Base-by-base conservation (phyloP, 2,797 vertebrate genomes). In the Falco columbarius region DNA sequence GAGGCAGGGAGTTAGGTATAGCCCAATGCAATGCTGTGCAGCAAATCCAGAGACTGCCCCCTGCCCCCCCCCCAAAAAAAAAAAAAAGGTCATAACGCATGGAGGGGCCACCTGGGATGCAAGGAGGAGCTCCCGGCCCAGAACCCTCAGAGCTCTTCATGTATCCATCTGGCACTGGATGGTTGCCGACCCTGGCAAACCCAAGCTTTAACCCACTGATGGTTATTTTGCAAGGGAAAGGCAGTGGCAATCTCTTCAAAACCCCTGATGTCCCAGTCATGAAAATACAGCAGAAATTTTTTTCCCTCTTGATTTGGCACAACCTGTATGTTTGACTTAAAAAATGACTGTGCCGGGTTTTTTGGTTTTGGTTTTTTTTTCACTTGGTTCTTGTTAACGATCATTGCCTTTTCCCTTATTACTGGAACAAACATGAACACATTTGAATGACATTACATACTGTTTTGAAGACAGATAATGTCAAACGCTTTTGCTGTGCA, bases 311-410 rank as follows among this genome's bases (percentile, higher is more conserved):
- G 81, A 61, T 74, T 89, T 73, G 77, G 75, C 67, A 80, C 68
- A 54, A 27, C 34, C 73, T 52, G 2, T 58, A 21, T 11, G 59
- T 40, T 85, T 91, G 88, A 89, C 86, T 95, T 86, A 6, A 36
- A 65, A 93, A 77, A 93, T 91, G 85, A 91, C 81, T 94, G 82
- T 90, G 85, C 81, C 1, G 38, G 36, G 44, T 46, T 36, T 36
- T 36, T 36, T 36, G 36, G 9, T 36, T 36, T 36, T 36, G 72
- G 7, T 12, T 18, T 51, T 75, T 81, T 79, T 71, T 83, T 63
- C n/a, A 22, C 58, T 88, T 68, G 72, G 30, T 91, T 94, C 86
- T 93, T 91, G 81, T 93, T 93, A 94, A 89, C 6, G 24, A 77
- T 73, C 91, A 26, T 6, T 7, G 5, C 62, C 72, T 85, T 79